Conservation (phyloP, 2,888 invertebrate species). For the Lasioglossum pauxillum region DNA sequence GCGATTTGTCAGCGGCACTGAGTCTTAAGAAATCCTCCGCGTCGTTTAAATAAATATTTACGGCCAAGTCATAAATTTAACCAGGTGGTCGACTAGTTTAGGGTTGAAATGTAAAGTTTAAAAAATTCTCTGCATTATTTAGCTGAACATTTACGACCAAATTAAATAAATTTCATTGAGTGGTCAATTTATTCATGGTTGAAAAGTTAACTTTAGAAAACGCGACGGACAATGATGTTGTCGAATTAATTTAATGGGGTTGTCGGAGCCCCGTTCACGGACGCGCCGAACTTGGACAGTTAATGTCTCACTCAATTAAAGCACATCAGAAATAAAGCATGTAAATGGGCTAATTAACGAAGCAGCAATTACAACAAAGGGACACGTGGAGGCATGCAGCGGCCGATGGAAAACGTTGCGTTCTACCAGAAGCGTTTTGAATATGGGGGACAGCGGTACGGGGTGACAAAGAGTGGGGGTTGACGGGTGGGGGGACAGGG, state of each 20-base stretch:
- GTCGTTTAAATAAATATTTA: not conserved
- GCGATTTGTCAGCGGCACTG: not conserved
- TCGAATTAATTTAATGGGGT: not conserved
- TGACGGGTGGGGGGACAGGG: not conserved
- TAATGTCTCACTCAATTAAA: not conserved
- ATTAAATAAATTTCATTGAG: no score
- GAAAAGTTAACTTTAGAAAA: no score
- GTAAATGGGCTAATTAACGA: not conserved
- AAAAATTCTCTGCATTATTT: not conserved
- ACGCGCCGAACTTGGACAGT: not conserved
- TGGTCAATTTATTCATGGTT: no score
- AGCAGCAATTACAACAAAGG: slow-evolving; percentile 6
- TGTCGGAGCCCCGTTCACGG: not conserved
- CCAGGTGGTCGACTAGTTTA: not conserved
- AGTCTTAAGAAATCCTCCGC: not conserved
- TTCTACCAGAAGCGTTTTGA: not conserved
- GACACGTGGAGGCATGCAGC: not conserved
- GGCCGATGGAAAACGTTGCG: not conserved
- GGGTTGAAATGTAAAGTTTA: not conserved
- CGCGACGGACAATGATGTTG: not conserved
- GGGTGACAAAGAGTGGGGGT: not conserved
- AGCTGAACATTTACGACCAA: no score
- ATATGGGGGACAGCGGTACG: not conserved
- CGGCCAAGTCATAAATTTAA: not conserved
- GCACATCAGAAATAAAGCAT: not conserved